Percentiles rank a stretch among this genome's conserved stretches.
phyloP scores from a whole-genome alignment of 2,797 vertebrate genomes.

The Glossophaga mutica region DNA sequence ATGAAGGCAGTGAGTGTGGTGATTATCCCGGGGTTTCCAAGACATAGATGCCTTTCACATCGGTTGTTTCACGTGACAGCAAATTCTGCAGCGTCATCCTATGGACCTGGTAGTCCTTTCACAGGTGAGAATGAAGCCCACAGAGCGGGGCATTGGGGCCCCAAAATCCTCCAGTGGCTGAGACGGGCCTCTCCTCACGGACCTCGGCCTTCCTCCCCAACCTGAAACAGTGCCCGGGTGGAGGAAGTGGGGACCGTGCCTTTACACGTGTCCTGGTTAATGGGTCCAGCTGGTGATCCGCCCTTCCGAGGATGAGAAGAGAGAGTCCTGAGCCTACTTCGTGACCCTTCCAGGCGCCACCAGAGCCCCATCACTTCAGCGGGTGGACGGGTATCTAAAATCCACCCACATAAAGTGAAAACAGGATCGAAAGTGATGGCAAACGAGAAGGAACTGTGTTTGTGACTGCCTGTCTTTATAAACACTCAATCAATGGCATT shows the following conservation, averaged over 20 bases:
- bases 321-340: rapidly evolving
- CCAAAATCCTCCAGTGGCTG: rapidly evolving
- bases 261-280: rapidly evolving
- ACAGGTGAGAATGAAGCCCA: not conserved
- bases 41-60: not conserved
- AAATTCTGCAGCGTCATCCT: not conserved
- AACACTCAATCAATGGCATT: no score
- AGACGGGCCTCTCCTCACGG: not conserved
- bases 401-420: not conserved
- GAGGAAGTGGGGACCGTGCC: rapidly evolving
- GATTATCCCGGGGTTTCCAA: not conserved
- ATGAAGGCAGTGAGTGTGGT: rapidly evolving
- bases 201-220: not conserved
- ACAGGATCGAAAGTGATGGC: not conserved
- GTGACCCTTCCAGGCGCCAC: no score
- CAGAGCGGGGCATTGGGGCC: rapidly evolving
- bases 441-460: not conserved
- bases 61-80: rapidly evolving
- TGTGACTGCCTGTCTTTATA: not conserved
- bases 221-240: not conserved
- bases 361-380: not conserved
- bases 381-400: not conserved
- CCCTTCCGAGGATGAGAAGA: not conserved
- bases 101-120: not conserved
- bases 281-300: not conserved